These are phyloP conservation scores for Melierax canorus DNA, from an alignment of 2,113 vertebrate genomes.

Conservation along the genomic window DNA sequence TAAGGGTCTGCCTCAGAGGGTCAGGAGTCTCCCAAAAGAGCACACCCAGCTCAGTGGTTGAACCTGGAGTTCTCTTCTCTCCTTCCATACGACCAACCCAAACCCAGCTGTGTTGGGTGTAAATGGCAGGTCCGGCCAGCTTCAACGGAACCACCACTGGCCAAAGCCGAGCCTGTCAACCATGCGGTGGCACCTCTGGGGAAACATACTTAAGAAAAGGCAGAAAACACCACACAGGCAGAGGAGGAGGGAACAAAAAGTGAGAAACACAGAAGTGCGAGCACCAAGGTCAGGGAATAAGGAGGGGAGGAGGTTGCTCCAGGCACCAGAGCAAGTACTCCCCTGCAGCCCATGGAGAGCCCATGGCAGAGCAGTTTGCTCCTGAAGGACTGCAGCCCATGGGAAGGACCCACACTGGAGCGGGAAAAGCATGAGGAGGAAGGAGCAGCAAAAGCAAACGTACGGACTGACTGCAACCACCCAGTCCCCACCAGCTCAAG, in stretches of 20 bases:
- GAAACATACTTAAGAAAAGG: not conserved
- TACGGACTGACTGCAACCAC: not conserved
- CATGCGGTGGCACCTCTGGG: not conserved
- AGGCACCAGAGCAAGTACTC: not conserved
- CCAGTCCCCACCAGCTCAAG: not conserved
- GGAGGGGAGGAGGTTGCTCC: not conserved
- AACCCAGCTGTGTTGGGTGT: not conserved
- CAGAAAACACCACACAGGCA: not conserved
- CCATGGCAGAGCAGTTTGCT: fast-evolving
- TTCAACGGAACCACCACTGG: fast-evolving
- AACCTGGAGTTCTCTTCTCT: not conserved
- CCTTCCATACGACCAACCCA: not conserved
- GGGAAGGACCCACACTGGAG: not conserved
- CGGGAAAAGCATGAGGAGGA: not conserved
- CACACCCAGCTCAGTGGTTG: fast-evolving
- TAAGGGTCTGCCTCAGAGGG: not conserved
- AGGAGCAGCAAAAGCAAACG: not conserved
- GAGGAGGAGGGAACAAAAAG: not conserved
- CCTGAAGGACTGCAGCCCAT: not conserved
- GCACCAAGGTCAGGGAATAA: not conserved
- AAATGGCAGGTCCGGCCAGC: not conserved
- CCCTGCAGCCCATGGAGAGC: not conserved
- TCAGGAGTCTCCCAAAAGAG: fast-evolving
- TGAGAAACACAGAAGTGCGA: not conserved
- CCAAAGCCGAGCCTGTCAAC: not conserved